phyloP scores from a whole-genome alignment of 2,797 vertebrate genomes.

The Peromyscus aztecus region DNA sequence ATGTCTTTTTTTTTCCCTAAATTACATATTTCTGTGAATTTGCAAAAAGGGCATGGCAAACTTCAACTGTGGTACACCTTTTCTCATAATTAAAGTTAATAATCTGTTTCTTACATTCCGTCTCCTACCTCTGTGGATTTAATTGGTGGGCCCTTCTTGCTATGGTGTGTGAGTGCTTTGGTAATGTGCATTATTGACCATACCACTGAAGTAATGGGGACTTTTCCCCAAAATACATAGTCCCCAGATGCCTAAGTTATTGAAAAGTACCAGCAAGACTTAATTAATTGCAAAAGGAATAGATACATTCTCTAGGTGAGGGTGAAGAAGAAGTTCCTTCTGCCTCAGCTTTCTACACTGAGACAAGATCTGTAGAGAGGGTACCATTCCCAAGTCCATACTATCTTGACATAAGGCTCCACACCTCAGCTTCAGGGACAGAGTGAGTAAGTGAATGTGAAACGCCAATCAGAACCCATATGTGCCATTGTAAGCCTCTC shows the following conservation, averaged over 20 bases:
- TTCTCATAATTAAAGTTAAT: background rate
- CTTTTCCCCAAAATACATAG: background rate
- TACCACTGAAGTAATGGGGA: background rate
- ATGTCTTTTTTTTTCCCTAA: background rate
- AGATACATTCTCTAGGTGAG: background rate
- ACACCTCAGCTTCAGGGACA: no score
- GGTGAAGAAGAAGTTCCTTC: background rate
- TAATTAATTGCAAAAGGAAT: background rate
- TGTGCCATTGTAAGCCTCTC: background rate
- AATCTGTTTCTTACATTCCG: background rate
- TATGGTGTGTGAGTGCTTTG: background rate
- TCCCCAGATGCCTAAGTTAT: constrained; percentile 8
- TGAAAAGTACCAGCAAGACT: constrained; percentile 8
- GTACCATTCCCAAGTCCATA: background rate
- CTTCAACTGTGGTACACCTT: background rate
- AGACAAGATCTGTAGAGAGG: background rate
- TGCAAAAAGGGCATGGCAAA: background rate
- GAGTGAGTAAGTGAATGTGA: background rate
- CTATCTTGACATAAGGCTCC: background rate
- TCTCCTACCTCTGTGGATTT: background rate
- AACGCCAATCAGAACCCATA: background rate
- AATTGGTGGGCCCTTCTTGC: background rate
- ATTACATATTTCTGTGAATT: background rate
- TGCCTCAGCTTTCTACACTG: background rate
- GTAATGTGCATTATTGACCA: background rate